Evolutionary conservation across 2,888 invertebrate genomes (phyloP).

Genomic region (Lymantria monacha): DNA sequence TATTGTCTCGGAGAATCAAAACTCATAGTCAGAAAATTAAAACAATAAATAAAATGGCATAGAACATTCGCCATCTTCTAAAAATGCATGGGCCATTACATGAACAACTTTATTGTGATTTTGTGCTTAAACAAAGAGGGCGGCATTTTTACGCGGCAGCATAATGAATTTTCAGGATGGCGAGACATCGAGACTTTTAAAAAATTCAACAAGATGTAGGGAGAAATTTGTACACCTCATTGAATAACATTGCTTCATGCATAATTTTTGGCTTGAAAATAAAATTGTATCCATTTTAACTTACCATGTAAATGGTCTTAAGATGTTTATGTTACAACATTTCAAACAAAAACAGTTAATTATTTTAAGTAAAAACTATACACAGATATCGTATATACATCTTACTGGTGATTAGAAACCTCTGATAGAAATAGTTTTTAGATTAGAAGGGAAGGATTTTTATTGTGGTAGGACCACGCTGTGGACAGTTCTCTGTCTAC

Average conservation of each 20-base stretch:
- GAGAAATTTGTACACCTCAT: conserved; percentile 70
- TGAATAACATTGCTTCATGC: conserved; percentile 79
- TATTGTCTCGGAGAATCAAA: neutral
- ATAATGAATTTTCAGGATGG: conserved; percentile 70
- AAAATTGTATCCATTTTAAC: conserved; percentile 37
- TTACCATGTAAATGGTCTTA: neutral
- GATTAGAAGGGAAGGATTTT: too few relatives aligned
- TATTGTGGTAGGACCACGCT: too few relatives aligned
- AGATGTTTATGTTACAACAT: too few relatives aligned
- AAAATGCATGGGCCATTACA: conserved; percentile 74
- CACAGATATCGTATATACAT: too few relatives aligned
- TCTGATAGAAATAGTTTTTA: too few relatives aligned
- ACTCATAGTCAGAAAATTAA: conserved; percentile 38
- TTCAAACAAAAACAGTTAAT: too few relatives aligned
- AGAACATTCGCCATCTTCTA: conserved; percentile 42
- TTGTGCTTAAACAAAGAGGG: conserved; percentile 77
- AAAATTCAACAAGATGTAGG: conserved; percentile 67
- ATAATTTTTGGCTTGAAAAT: conserved; percentile 63
- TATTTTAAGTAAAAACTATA: too few relatives aligned
- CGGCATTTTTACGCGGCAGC: conserved; percentile 60
- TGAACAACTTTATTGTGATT: conserved; percentile 76
- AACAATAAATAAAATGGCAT: conserved; percentile 48
- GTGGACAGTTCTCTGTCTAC: too few relatives aligned
- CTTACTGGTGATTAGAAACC: too few relatives aligned
- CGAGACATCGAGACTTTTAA: conserved; percentile 66